Base-by-base conservation (phyloP, 2,888 invertebrate genomes). In the Folsomia manolachei region DNA sequence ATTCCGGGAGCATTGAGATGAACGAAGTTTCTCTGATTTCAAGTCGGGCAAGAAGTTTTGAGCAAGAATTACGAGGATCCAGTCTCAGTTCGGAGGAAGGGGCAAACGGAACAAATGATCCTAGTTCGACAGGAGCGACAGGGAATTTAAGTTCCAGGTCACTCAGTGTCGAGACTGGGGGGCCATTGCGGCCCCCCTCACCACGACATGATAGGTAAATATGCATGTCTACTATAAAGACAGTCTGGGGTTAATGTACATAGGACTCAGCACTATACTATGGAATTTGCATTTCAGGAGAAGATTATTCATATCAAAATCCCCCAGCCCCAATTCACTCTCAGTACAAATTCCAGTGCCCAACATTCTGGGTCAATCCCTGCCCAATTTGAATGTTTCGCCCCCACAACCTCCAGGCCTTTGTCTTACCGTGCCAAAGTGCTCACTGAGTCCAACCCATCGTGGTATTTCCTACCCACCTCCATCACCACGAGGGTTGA, bases 391-490 rank as follows among this genome's bases (percentile, higher is more conserved):
- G 70, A 87, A 87, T 68, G 73, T 79, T 64, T 83, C 84, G 27
- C 84, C 84, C 70, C 84, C 84, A 63, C 84, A 84, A 25, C 82
- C 84, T 56, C 83, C 85, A 69, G n/a, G n/a, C n/a, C n/a, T n/a
- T 4, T 84, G 85, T 74, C 84, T 85, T 73, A 84, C 85, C 51
- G 83, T 84, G 78, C 85, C 84, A 74, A 85, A 84, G 70, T 83
- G 83, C 39, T 56, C 75, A 76, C 76, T 81, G 27, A 79, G 84
- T 83, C 83, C 85, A 83, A 82, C 78, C 27, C 82, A 83, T 63
- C 78, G 84, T 80, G 93, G 92, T 74, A 89, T 90, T 74, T 92
- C 92, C 77, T 93, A 93, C 83, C 93, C 93, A 70, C 93, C 93
- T 7, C 91, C 92, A 25, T 93, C 92, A 78, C 93, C 83, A 81